phyloP scores from a whole-genome alignment of 2,888 invertebrate genomes.

The Patella caerulea region DNA sequence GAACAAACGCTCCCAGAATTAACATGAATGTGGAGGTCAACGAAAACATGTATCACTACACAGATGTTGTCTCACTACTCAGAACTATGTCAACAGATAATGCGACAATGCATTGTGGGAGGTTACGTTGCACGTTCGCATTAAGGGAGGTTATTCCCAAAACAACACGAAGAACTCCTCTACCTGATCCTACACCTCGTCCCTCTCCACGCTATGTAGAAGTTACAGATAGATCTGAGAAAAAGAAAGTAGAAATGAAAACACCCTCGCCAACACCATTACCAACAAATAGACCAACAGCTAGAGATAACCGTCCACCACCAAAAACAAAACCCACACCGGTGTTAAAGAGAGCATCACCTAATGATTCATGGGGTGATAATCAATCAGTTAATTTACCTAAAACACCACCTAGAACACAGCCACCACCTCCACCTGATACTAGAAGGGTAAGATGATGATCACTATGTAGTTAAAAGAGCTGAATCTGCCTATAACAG shows the following conservation, averaged over 20 bases:
- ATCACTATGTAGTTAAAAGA: not conserved
- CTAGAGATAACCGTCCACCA: conserved; percentile 23
- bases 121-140: conserved; percentile 56
- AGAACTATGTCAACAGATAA: conserved; percentile 58
- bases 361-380: conserved; percentile 49
- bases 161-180: conserved; percentile 19
- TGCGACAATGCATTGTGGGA: conserved; percentile 66
- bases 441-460: conserved; percentile 47
- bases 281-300: conserved; percentile 18
- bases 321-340: conserved; percentile 16
- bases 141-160: conserved; percentile 41
- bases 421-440: conserved; percentile 46
- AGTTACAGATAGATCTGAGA: conserved; percentile 20
- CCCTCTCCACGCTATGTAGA: conserved; percentile 3
- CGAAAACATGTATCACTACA: conserved; percentile 61
- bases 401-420: conserved; percentile 41
- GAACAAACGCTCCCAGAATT: conserved; percentile 61
- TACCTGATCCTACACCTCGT: conserved; percentile 20
- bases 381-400: conserved; percentile 48
- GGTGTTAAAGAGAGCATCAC: conserved; percentile 28
- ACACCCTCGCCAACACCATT: conserved; percentile 15
- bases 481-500: too few relatives aligned
- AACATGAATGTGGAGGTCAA: conserved; percentile 57
- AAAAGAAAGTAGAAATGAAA: conserved; percentile 18
- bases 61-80: conserved; percentile 58